Percentiles rank a stretch among this genome's conserved stretches.
Evolutionary conservation across 2,888 invertebrate species (phyloP).

Genomic region (Mythimna albipuncta): DNA sequence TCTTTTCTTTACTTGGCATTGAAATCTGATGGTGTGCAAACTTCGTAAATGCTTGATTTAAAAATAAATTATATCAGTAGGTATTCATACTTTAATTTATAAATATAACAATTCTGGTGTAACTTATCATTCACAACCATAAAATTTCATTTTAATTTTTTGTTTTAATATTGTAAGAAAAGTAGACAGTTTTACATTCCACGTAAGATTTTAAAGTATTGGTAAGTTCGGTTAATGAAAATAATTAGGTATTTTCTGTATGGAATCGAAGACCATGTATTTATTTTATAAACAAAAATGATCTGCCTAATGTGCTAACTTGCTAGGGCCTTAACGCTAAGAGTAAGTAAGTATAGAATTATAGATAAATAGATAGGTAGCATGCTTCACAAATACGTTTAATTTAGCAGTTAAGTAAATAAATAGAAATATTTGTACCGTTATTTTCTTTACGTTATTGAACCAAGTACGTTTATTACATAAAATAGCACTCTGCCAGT

Average conservation of each 20-base stretch:
- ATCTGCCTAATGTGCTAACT: slow-evolving; percentile 26
- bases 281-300: slow-evolving; percentile 17
- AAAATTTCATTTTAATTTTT: slow-evolving; percentile 69
- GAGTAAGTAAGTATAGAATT: slow-evolving; percentile 34
- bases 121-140: slow-evolving; percentile 82
- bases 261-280: not conserved
- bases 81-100: slow-evolving; percentile 54
- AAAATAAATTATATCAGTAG: slow-evolving; percentile 37
- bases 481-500: slow-evolving; percentile 24
- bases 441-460: slow-evolving; percentile 16
- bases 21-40: not conserved
- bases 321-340: slow-evolving; percentile 46
- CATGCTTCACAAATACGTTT: slow-evolving; percentile 15
- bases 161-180: slow-evolving; percentile 19
- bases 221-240: not conserved
- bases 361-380: slow-evolving; percentile 20
- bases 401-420: slow-evolving; percentile 13
- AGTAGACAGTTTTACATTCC: slow-evolving; percentile 43
- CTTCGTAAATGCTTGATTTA: not conserved
- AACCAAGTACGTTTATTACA: slow-evolving; percentile 1
- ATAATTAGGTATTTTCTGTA: not conserved
- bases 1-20: not conserved
- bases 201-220: slow-evolving; percentile 2
- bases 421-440: slow-evolving; percentile 36
- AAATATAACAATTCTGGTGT: slow-evolving; percentile 61